These are phyloP conservation scores for Pionites leucogaster DNA, from an alignment of 2,113 vertebrate genomes.

Conservation along the genomic window DNA sequence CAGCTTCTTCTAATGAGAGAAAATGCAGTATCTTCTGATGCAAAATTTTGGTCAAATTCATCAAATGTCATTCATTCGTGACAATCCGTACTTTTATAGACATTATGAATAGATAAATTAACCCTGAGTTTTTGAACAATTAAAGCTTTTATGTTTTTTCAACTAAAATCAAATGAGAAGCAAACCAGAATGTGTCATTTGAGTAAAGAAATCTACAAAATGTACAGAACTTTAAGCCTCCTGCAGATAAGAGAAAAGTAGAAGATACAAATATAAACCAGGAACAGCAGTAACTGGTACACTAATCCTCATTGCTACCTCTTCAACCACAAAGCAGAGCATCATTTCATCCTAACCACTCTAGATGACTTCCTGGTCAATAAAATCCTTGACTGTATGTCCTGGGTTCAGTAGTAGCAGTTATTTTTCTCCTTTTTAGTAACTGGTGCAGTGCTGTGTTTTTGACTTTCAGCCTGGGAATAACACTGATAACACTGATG, in stretches of 20 bases:
- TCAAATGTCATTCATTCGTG: not conserved
- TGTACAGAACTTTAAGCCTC: not conserved
- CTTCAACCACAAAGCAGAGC: not conserved
- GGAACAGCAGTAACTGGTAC: not conserved
- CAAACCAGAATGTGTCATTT: not conserved
- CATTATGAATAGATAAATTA: not conserved
- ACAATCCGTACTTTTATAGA: not conserved
- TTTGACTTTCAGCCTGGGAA: too few relatives aligned
- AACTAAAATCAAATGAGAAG: not conserved
- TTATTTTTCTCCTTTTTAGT: too few relatives aligned
- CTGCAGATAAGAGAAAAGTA: not conserved
- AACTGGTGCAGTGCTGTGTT: too few relatives aligned
- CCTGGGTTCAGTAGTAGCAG: too few relatives aligned
- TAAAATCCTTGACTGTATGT: not conserved
- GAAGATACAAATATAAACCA: not conserved
- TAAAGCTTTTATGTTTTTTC: not conserved
- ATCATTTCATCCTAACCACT: not conserved
- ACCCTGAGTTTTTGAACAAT: not conserved
- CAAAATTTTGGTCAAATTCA: not conserved
- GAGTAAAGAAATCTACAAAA: not conserved
- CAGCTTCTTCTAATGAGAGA: not conserved
- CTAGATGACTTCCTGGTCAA: not conserved
- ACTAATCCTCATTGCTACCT: not conserved
- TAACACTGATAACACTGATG: too few relatives aligned
- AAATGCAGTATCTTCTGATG: not conserved